phyloP scores from a whole-genome alignment of 2,888 invertebrate genomes.

The Drosophila phalerata region DNA sequence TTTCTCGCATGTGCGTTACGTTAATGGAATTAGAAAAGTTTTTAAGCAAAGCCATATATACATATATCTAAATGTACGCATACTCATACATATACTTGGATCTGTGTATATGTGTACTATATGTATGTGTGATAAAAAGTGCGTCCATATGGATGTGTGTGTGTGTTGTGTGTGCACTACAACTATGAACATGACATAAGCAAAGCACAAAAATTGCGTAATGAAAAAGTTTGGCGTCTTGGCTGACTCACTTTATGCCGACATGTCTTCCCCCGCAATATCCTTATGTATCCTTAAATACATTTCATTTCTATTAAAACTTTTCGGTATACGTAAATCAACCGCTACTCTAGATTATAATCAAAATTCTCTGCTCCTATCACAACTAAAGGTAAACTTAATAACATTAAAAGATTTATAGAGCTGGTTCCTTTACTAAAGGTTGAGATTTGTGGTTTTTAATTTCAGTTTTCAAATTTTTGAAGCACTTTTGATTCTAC shows the following conservation, averaged over 20 bases:
- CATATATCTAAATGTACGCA: conserved; percentile 24
- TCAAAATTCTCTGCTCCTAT: conserved; percentile 44
- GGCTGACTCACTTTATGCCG: conserved; percentile 41
- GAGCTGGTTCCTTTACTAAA: neutral
- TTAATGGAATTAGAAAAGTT: conserved; percentile 84
- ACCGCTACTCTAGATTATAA: conserved; percentile 43
- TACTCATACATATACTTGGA: neutral
- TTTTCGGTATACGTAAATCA: conserved; percentile 58
- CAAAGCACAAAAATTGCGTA: conserved; percentile 71
- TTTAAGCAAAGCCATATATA: conserved; percentile 72
- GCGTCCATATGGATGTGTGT: conserved; percentile 12
- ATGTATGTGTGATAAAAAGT: conserved; percentile 62
- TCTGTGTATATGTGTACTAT: neutral
- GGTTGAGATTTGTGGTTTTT: neutral
- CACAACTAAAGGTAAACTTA: conserved; percentile 20
- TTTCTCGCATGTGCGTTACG: conserved; percentile 77
- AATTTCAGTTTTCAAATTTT: no score
- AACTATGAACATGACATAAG: conserved; percentile 64
- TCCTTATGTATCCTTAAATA: conserved; percentile 12
- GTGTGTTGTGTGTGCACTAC: conserved; percentile 29
- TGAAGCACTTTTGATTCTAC: neutral
- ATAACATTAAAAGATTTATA: neutral
- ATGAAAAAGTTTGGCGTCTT: conserved; percentile 72
- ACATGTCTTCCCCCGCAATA: conserved; percentile 18
- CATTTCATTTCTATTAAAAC: conserved; percentile 36